Evolutionary conservation across 1,140 invertebrate species (phyloP), one percentile per base, ranked within the genome.

Genomic region (Zophobas morio): DNA sequence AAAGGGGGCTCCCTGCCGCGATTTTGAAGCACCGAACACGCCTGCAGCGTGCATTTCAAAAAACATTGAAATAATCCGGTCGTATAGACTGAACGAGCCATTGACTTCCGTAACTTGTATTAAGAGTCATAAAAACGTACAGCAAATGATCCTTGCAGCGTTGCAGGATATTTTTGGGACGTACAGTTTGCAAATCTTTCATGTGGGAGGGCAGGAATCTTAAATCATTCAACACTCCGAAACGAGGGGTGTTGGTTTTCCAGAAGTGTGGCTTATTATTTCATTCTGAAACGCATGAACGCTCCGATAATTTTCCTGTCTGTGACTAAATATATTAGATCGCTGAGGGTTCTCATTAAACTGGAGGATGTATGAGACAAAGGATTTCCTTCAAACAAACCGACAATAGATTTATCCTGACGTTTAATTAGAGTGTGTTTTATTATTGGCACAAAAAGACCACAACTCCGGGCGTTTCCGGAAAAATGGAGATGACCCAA

Each of bases 261-360:
- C 66, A 77, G 70, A 51, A 77, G 76, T 71, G 76, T 77, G 76
- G 53, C 76, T 77, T 77, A 77, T 77, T 77, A 77, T 77, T 77
- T 77, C 76, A 70, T 77, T 77, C 66, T 73, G 76, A 71, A 73
- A 54, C 54, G 76, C 76, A 77, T 77, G 76, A 77, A 77, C 76
- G 76, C 76, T 77, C 35, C 76, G 70, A 77, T 77, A 77, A 77
- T 77, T 77, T 77, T 77, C 76, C 76, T 77, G 76, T 77, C 76
- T 73, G 70, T 72, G 76, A 77, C 76, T 72, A 77, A 77, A 73
- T 60, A 73, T 77, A 70, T 63, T 77, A 72, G 63, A 77, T 72
- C 56, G 70, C 70, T 60, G 39, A 42, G 63, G 53, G 60, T 70
- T 73, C 71, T 73, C 71, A 73, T 73, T 73, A 73, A 73, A 53